Base-by-base conservation (phyloP, 2,797 vertebrate species). In the Leuciscus waleckii region DNA sequence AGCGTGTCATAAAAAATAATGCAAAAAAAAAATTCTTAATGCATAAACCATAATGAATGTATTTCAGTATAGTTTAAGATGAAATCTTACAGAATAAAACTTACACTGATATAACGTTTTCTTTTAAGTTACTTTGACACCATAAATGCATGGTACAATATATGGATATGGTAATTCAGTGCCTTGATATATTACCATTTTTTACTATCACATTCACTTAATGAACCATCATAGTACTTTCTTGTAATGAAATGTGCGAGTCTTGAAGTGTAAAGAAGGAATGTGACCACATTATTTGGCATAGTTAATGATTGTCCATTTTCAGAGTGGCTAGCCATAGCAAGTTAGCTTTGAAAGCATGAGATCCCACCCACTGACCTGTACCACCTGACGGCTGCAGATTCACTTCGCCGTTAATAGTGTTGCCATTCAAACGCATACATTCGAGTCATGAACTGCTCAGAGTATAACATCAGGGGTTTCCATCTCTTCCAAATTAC, bases 41-140 rank as follows among this genome's bases (percentile, higher is more conserved):
- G 74, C 4, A 70, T 82, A 74, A 73, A 82, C 32, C 46, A 75
- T 78, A 86, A 74, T 35, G 7, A 69, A 71, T 70, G 7, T 26
- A 43, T 49, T 21, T 49, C 39, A 71, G 23, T 71, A 56, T 26
- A 5, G 19, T 19, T 49, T 49, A 2, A 29, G n/a, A 29, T 29
- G 19, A 19, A 46, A 29, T 19, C 4, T 73, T 29, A 63, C 61
- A 29, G 14, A 32, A 17, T 63, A 63, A 32, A 29, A 73, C n/a
- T 10, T n/a, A 73, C 13, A 10, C 37, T 41, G 37, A 14, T 43
- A 29, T 19, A 8, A 29, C 0, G 2, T 19, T 49, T 49, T 51
- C n/a, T 26, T 63, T 29, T 14, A 16, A 16, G 26, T 65, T 17
- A 65, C 29, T 51, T 54, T 51, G 70, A 5, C 5, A 11, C 5